These are phyloP conservation scores for Steinernema carpocapsae DNA, from an alignment of 2,888 invertebrate genomes.

Conservation along the genomic window DNA sequence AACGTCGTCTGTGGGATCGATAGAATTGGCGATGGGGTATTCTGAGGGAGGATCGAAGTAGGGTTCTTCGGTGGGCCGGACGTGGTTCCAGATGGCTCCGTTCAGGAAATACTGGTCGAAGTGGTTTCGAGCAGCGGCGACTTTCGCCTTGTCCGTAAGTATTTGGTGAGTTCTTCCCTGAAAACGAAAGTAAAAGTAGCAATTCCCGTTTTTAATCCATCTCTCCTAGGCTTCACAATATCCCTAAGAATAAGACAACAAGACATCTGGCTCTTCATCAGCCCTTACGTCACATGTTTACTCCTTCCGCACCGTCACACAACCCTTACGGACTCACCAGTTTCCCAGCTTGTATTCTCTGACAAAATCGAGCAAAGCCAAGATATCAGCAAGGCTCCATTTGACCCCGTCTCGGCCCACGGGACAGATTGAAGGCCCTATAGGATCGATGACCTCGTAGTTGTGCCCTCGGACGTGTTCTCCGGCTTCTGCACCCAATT, in stretches of 20 bases:
- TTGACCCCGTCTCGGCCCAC: conserved; percentile 10
- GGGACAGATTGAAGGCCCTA: conserved; percentile 38
- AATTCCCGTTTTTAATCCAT: not conserved
- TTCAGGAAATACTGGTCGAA: conserved; percentile 28
- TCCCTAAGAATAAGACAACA: no score
- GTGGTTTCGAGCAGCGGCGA: conserved; percentile 2
- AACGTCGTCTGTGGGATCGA: conserved; percentile 6
- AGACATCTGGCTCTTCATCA: no score
- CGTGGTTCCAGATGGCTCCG: conserved; percentile 15
- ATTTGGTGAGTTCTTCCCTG: conserved; percentile 13
- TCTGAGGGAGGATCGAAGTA: not conserved
- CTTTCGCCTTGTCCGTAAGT: conserved; percentile 22
- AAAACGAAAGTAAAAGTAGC: not conserved
- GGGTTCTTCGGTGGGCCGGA: conserved; percentile 2
- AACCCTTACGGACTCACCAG: conserved; percentile 42
- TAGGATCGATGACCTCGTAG: conserved; percentile 48
- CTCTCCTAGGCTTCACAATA: not conserved
- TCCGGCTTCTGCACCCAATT: conserved; percentile 56
- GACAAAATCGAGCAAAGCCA: conserved; percentile 48
- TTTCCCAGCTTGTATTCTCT: conserved; percentile 54
- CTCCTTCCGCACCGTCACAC: no score
- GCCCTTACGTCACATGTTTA: no score
- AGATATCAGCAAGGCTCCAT: conserved; percentile 46
- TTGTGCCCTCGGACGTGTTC: conserved; percentile 57
- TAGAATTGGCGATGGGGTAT: not conserved